These are phyloP conservation scores for Hipparchia semele DNA, from an alignment of 2,888 invertebrate genomes.

Conservation along the genomic window DNA sequence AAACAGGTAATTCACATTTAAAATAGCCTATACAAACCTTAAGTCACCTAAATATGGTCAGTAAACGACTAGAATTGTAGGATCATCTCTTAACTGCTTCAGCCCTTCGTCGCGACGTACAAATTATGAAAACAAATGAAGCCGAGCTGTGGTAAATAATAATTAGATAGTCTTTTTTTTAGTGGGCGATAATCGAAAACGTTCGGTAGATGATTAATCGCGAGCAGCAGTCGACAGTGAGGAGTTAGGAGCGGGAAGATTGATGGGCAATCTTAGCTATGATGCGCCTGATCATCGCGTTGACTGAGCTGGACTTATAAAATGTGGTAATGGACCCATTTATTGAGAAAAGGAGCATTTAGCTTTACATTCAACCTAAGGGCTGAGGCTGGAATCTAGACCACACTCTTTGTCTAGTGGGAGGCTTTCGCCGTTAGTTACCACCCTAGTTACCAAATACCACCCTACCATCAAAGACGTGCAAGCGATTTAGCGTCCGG, in stretches of 20 bases:
- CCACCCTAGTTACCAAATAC: too few relatives aligned
- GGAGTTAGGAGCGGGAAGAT: slow-evolving; percentile 63
- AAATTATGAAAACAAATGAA: slow-evolving; percentile 37
- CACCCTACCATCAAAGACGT: too few relatives aligned
- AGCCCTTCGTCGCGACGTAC: slow-evolving; percentile 23
- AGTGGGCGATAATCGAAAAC: slow-evolving; percentile 78
- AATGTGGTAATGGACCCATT: slow-evolving; percentile 10
- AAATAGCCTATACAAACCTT: background rate
- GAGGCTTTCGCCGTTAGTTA: too few relatives aligned
- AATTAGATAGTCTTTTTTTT: slow-evolving; percentile 54
- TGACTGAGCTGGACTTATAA: slow-evolving; percentile 11
- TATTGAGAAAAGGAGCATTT: background rate
- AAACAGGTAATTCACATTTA: background rate
- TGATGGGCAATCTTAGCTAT: slow-evolving; percentile 55
- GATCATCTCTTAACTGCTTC: background rate
- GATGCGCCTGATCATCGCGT: slow-evolving; percentile 44
- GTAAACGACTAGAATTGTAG: background rate
- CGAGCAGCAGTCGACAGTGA: slow-evolving; percentile 71
- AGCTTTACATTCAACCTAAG: too few relatives aligned
- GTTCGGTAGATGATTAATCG: slow-evolving; percentile 74
- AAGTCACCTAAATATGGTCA: background rate
- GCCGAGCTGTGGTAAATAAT: slow-evolving; percentile 53
- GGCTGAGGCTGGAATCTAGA: too few relatives aligned
- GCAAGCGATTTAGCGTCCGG: too few relatives aligned
- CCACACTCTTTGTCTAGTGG: too few relatives aligned